These are phyloP conservation scores for Dermochelys coriacea DNA, from an alignment of 2,797 vertebrate genomes.

Conservation along the genomic window DNA sequence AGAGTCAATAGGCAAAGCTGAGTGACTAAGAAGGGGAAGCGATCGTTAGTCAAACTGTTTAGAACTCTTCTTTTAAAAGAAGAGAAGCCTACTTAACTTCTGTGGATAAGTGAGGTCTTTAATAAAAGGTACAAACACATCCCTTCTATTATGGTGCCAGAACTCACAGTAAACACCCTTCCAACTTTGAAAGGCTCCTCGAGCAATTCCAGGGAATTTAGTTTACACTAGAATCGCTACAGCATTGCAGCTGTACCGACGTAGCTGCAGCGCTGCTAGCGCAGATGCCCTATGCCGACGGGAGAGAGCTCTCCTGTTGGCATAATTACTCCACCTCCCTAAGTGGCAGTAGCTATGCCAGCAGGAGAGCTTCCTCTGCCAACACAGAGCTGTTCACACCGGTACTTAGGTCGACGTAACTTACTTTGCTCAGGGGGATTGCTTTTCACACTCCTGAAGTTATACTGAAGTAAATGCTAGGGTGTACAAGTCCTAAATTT, in stretches of 20 bases:
- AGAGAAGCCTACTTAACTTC: neutral
- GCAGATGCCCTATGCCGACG: too few species aligned
- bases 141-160: neutral
- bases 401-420: too few species aligned
- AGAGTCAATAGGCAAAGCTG: neutral
- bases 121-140: neutral
- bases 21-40: neutral
- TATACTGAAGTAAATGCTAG: too few species aligned
- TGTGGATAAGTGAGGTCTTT: neutral
- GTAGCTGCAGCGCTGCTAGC: too few species aligned
- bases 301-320: too few species aligned
- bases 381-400: too few species aligned
- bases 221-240: too few species aligned
- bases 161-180: neutral
- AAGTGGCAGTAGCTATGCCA: too few species aligned
- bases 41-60: neutral
- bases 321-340: too few species aligned
- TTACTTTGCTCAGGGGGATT: too few species aligned
- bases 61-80: neutral
- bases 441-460: too few species aligned
- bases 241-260: rapidly evolving
- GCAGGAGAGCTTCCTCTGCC: too few species aligned
- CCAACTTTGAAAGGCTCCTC: neutral
- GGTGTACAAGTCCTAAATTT: neutral
- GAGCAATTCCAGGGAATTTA: neutral